Percentiles rank a stretch among this genome's conserved stretches.
These are phyloP conservation scores for Athalia rosae DNA, from an alignment of 2,888 invertebrate genomes.

Conservation along the genomic window DNA sequence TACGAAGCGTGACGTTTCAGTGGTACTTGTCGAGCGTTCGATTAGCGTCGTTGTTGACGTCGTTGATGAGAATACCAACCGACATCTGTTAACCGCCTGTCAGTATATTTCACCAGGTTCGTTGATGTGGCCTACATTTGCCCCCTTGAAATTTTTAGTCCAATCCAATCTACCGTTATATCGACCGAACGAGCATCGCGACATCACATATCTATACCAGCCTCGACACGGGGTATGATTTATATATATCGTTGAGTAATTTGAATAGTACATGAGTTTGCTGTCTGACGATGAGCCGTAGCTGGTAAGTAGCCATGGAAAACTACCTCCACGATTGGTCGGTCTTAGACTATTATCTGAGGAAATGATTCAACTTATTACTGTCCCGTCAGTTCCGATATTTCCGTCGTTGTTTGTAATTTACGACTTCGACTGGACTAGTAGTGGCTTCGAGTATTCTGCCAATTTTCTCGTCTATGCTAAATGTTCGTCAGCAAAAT, in stretches of 20 bases:
- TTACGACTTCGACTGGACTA: too few species aligned
- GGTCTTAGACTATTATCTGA: slow-evolving; percentile 34
- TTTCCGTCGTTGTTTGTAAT: too few species aligned
- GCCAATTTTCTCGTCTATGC: slow-evolving; percentile 18
- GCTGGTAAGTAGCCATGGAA: too few species aligned
- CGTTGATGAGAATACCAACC: slow-evolving; percentile 24
- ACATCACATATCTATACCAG: background rate
- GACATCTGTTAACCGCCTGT: slow-evolving; percentile 41
- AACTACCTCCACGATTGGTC: too few species aligned
- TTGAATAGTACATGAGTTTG: too few species aligned
- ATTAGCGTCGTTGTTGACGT: slow-evolving; percentile 42
- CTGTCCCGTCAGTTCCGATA: too few species aligned
- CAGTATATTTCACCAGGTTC: slow-evolving; percentile 43
- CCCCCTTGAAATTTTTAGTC: slow-evolving; percentile 38
- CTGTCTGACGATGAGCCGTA: too few species aligned
- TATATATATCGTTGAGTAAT: background rate
- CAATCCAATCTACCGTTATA: slow-evolving; percentile 38
- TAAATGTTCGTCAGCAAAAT: slow-evolving; percentile 11
- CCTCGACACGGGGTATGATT: background rate
- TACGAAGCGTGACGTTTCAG: too few species aligned
- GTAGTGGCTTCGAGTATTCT: slow-evolving; percentile 15
- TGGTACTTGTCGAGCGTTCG: slow-evolving; percentile 37
- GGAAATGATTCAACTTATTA: too few species aligned
- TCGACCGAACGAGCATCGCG: background rate
- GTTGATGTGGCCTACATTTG: slow-evolving; percentile 37